A percentile compares a stretch with the other conserved stretches of the same genome.
These are phyloP conservation scores for Pseudomyrmex sp. DNA, from an alignment of 1,140 invertebrate species.

Conservation along the genomic window DNA sequence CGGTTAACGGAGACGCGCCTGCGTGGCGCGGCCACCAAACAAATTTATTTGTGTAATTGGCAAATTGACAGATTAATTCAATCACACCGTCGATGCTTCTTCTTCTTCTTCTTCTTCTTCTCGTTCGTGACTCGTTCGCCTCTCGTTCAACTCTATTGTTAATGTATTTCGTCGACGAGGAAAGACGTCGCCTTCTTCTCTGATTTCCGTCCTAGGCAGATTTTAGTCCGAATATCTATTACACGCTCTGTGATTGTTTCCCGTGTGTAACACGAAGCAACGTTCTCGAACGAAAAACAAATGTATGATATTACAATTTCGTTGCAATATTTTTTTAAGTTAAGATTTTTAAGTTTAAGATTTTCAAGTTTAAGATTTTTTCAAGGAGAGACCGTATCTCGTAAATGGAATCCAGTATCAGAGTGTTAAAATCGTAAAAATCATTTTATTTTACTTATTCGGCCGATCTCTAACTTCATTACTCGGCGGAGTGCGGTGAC, in stretches of 20 bases:
- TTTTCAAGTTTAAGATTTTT: too few relatives aligned
- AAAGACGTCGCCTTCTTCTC: not conserved
- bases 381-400: too few relatives aligned
- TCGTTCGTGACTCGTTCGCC: not conserved
- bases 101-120: conserved; percentile 62
- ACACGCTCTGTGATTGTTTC: not conserved
- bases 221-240: conserved; percentile 15
- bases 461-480: not conserved
- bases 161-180: conserved; percentile 55
- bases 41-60: conserved; percentile 85
- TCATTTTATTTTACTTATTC: conserved; percentile 23
- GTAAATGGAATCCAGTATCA: not conserved
- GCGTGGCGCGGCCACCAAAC: conserved; percentile 79
- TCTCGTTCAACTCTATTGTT: conserved; percentile 44
- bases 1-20: conserved; percentile 75
- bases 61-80: conserved; percentile 85
- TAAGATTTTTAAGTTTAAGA: too few relatives aligned
- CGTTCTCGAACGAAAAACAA: too few relatives aligned
- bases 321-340: too few relatives aligned
- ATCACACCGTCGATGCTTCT: conserved; percentile 79
- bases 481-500: not conserved
- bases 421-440: not conserved
- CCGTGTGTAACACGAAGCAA: not conserved
- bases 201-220: not conserved
- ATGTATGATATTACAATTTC: too few relatives aligned